phyloP scores from a whole-genome alignment of 1,140 invertebrate species.

The Drosophila auraria region DNA sequence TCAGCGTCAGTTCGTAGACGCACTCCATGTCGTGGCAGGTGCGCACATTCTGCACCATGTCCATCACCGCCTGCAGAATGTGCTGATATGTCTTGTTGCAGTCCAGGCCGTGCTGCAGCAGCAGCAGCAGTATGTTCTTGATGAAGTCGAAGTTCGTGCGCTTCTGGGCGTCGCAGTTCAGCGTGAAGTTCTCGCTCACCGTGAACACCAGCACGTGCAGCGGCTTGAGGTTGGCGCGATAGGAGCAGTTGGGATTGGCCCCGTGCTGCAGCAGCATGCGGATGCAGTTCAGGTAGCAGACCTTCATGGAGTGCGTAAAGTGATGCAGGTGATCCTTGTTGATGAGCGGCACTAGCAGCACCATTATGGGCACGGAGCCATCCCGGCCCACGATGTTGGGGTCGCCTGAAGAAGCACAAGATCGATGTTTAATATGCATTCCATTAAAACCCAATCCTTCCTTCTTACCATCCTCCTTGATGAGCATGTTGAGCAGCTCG shows the following conservation, averaged over 20 bases:
- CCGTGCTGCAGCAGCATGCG: conserved; percentile 89
- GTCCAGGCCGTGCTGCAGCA: conserved; percentile 90
- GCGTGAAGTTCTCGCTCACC: conserved; percentile 90
- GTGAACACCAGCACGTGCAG: conserved; percentile 91
- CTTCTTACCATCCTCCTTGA: conserved; percentile 88
- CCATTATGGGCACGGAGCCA: conserved; percentile 90
- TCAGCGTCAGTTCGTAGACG: conserved; percentile 89
- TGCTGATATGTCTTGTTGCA: conserved; percentile 89
- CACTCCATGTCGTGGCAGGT: conserved; percentile 88
- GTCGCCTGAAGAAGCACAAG: conserved; percentile 83
- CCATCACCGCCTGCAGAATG: conserved; percentile 89
- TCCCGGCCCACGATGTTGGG: conserved; percentile 90
- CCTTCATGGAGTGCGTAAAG: conserved; percentile 91
- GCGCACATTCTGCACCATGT: conserved; percentile 90
- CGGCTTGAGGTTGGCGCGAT: conserved; percentile 89
- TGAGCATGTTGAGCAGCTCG: conserved; percentile 90
- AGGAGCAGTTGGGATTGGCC: conserved; percentile 91
- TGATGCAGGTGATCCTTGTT: conserved; percentile 91
- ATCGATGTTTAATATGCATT: not conserved
- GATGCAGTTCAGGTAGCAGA: conserved; percentile 91
- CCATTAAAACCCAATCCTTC: not conserved
- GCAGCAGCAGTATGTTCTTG: conserved; percentile 88
- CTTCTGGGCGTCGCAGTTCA: conserved; percentile 88
- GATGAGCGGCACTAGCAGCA: conserved; percentile 90
- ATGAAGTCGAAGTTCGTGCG: conserved; percentile 88